Evolutionary conservation across 2,797 vertebrate genomes (phyloP), one percentile per base, ranked within the genome.

Genomic region (Danio jaintianensis): DNA sequence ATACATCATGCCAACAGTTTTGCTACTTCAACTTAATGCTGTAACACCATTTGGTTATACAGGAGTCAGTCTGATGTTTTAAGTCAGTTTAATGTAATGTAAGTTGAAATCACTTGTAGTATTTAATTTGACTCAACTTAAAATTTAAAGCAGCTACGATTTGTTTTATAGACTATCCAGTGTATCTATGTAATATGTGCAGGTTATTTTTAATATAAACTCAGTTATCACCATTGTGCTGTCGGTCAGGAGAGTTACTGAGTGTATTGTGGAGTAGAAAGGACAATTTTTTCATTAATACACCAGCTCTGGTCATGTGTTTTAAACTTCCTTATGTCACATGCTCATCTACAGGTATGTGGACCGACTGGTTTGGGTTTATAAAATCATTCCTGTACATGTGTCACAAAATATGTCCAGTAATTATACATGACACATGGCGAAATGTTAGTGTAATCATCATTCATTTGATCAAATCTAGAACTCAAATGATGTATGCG

Each of bases 311-410:
- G 38, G 22, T 66, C 38, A 52, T 15, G 6, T 45, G 29, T 63
- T 47, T 18, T 13, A 16, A 61, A 15, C 38, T 45, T 61, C 36
- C 59, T 38, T 69, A 55, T 50, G 45, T 20, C n/a, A 71, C 71
- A 58, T 61, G 15, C 85, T 88, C 86, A 90, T 89, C 85, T 79
- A 7, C 78, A 36, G 81, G 84, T 43, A 93, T 92, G 90, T 47
- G 50, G 91, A 79, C 42, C 4, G 80, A 92, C 93, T 40, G 83
- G 93, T 92, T 90, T 80, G 53, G 47, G 53, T 7, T 55, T 55
- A 11, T 16, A 13, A 29, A 43, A 66, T 45, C 62, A 29, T 22
- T 45, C 13, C 63, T 12, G 53, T 61, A 48, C 11, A 47, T 22
- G 22, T 45, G 15, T 58, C 13, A 68, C 40, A 29, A 67, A 55